phyloP scores from a whole-genome alignment of 2,113 vertebrate species.

The Mola mola region DNA sequence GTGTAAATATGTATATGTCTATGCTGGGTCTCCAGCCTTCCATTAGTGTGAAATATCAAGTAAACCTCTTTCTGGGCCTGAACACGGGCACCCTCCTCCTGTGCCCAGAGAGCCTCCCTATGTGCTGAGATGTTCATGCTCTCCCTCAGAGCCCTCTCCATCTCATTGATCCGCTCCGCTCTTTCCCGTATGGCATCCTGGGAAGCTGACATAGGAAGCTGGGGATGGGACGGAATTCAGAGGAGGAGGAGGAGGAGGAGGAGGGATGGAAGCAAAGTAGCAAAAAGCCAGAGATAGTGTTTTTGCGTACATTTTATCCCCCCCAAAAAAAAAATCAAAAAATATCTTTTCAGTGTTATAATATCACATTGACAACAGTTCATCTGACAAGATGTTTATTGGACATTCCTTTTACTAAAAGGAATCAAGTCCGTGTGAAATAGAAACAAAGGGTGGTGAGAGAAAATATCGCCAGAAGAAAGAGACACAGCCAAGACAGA shows the following conservation, averaged over 20 bases:
- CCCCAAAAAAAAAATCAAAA: no score
- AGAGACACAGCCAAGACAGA: conserved; percentile 28
- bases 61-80: conserved; percentile 79
- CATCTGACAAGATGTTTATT: neutral
- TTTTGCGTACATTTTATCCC: neutral
- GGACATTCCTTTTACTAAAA: neutral
- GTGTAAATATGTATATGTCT: neutral
- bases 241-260: conserved; percentile 5
- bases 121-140: conserved; percentile 79
- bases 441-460: conserved; percentile 3
- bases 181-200: conserved; percentile 76
- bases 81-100: conserved; percentile 73
- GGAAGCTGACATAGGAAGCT: conserved; percentile 63
- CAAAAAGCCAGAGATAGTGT: conserved; percentile 29
- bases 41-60: conserved; percentile 6
- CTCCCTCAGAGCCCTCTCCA: conserved; percentile 79
- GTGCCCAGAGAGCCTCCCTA: conserved; percentile 78
- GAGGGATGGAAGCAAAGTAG: conserved; percentile 36
- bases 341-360: neutral
- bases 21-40: neutral
- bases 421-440: neutral
- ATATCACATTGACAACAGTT: neutral
- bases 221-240: conserved; percentile 1
- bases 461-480: conserved; percentile 24
- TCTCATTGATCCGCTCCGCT: conserved; percentile 73